A percentile compares a stretch with the other conserved stretches of the same genome.
Evolutionary conservation across 2,113 vertebrate genomes (phyloP).

Genomic region (Tiliqua scincoides): DNA sequence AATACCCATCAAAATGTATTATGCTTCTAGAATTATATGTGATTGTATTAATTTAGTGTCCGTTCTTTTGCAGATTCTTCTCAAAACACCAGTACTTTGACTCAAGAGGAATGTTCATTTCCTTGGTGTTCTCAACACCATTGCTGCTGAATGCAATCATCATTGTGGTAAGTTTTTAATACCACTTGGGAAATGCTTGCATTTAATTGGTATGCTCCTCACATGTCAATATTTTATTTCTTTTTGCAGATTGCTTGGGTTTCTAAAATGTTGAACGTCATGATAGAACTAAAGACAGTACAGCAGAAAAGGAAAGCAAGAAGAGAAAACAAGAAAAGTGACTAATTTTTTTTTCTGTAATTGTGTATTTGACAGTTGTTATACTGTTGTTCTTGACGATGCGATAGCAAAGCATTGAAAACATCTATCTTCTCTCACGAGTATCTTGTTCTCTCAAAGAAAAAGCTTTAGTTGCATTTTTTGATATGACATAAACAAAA

Average conservation of each 20-base stretch:
- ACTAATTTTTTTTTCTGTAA: not conserved
- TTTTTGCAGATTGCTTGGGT: conserved; percentile 86
- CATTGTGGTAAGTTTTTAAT: conserved; percentile 87
- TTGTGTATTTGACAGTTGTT: not conserved
- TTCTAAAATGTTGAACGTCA: conserved; percentile 85
- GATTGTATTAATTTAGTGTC: not conserved
- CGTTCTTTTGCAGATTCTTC: conserved; percentile 80
- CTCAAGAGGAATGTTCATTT: conserved; percentile 97
- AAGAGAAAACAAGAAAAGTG: conserved; percentile 76
- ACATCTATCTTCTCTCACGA: not conserved
- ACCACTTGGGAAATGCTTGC: accelerated
- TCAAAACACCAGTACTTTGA: conserved; percentile 96
- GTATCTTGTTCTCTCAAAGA: too few species aligned
- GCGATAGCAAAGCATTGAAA: too few species aligned
- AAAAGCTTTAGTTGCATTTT: too few species aligned
- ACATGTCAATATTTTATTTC: not conserved
- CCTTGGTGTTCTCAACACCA: conserved; percentile 88
- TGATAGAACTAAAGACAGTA: conserved; percentile 88
- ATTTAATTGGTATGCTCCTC: not conserved
- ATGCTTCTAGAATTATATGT: not conserved
- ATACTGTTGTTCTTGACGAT: not conserved
- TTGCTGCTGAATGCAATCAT: conserved; percentile 88
- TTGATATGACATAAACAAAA: too few species aligned
- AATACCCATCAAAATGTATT: not conserved
- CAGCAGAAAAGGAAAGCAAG: conserved; percentile 81